Conservation (phyloP, 2,113 vertebrate genomes). For the Rhineura floridana region DNA sequence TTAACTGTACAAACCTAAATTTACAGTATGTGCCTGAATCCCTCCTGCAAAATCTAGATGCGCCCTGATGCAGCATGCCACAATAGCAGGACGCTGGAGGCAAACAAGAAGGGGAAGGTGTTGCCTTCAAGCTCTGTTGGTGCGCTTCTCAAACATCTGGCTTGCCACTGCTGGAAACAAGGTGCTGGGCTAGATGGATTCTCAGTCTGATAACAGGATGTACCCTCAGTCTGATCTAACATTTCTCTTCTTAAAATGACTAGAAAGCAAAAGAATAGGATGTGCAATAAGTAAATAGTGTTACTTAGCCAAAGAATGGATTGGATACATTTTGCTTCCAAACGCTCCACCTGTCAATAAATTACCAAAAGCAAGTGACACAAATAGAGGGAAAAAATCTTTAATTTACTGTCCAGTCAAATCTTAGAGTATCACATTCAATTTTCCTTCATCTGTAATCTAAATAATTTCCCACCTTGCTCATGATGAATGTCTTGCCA, state of each 20-base stretch:
- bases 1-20: no score
- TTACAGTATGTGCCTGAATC: no score
- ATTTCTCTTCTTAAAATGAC: background rate
- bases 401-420: constrained; percentile 80
- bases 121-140: background rate
- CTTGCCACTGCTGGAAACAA: background rate
- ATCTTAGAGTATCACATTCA: constrained; percentile 82
- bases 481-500: constrained; percentile 98
- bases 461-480: constrained; percentile 99
- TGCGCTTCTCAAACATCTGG: no score
- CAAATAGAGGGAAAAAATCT: constrained; percentile 51
- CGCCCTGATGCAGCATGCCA: background rate
- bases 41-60: no score
- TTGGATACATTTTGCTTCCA: constrained; percentile 33
- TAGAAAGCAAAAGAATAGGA: background rate
- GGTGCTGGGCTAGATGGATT: background rate
- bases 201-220: no score
- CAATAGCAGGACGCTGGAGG: background rate
- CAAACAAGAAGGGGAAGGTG: background rate
- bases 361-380: constrained; percentile 63
- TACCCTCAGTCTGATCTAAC: background rate
- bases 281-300: background rate
- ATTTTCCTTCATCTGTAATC: constrained; percentile 90
- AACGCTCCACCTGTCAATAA: constrained; percentile 68
- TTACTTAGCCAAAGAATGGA: constrained; percentile 23